A percentile compares a stretch with the other conserved stretches of the same genome.
Conservation (phyloP, 2,113 vertebrate genomes). For the Egretta garzetta region DNA sequence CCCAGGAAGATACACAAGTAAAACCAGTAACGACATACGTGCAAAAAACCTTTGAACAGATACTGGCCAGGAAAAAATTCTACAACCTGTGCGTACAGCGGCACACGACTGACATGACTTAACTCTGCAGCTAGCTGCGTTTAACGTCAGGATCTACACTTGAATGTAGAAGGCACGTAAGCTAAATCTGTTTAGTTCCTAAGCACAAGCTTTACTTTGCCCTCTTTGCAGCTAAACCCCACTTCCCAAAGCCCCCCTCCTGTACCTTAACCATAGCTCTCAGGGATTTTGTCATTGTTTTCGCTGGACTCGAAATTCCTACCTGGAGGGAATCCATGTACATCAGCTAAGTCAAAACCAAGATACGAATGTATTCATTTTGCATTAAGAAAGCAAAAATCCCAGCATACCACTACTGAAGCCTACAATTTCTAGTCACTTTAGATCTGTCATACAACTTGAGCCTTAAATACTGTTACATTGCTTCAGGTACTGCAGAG, state of each 20-base stretch:
- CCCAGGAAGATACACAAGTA: rapidly evolving
- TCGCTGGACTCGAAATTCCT: background rate
- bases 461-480: background rate
- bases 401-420: background rate
- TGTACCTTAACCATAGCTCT: rapidly evolving
- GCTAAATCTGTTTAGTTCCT: background rate
- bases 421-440: background rate
- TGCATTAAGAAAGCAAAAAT: background rate
- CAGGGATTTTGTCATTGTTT: rapidly evolving
- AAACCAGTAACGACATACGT: rapidly evolving
- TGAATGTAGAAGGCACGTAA: rapidly evolving
- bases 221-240: rapidly evolving
- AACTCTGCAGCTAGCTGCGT: rapidly evolving
- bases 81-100: rapidly evolving
- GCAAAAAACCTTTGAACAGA: background rate
- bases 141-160: rapidly evolving
- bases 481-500: background rate
- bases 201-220: background rate
- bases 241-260: background rate
- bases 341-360: background rate
- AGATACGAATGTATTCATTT: background rate
- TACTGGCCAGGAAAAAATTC: background rate
- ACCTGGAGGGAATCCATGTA: rapidly evolving
- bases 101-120: rapidly evolving
- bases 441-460: background rate